Conservation (phyloP, 2,888 invertebrate genomes). For the Agrenia bidenticulata region DNA sequence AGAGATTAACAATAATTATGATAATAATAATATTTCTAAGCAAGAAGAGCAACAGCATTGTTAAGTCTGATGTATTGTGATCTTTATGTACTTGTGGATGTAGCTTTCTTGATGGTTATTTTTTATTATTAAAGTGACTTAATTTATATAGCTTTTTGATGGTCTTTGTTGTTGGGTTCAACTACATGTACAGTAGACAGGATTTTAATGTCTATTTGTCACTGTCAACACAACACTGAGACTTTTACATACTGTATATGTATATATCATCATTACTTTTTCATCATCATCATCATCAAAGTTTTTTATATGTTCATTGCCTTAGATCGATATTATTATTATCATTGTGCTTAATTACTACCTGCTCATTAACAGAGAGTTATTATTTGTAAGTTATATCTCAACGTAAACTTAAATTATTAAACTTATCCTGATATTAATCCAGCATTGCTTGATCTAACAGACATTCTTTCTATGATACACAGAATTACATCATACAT, state of each 20-base stretch:
- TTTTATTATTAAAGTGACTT: constrained; percentile 16
- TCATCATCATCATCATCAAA: constrained; percentile 40
- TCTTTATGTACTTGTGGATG: not conserved
- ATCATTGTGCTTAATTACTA: constrained; percentile 25
- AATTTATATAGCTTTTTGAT: not conserved
- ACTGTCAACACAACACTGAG: constrained; percentile 20
- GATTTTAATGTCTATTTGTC: constrained; percentile 19
- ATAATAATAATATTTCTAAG: constrained; percentile 25
- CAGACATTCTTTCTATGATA: constrained; percentile 11
- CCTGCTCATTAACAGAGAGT: constrained; percentile 19
- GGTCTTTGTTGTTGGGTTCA: not conserved
- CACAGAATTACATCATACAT: constrained; percentile 25
- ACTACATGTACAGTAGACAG: constrained; percentile 2
- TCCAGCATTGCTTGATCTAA: constrained; percentile 21
- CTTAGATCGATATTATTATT: constrained; percentile 25
- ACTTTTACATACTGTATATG: constrained; percentile 16
- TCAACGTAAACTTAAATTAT: constrained; percentile 17
- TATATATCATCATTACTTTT: constrained; percentile 28
- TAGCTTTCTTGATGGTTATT: not conserved
- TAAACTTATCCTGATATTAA: constrained; percentile 12
- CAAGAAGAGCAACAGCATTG: constrained; percentile 23
- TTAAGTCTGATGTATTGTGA: constrained; percentile 15
- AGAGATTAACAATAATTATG: constrained; percentile 14
- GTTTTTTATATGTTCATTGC: constrained; percentile 24
- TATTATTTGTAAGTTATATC: constrained; percentile 15